A percentile compares a stretch with the other conserved stretches of the same genome.
These are phyloP conservation scores for Drosophila meridiana DNA, from an alignment of 2,888 invertebrate genomes.

Conservation along the genomic window DNA sequence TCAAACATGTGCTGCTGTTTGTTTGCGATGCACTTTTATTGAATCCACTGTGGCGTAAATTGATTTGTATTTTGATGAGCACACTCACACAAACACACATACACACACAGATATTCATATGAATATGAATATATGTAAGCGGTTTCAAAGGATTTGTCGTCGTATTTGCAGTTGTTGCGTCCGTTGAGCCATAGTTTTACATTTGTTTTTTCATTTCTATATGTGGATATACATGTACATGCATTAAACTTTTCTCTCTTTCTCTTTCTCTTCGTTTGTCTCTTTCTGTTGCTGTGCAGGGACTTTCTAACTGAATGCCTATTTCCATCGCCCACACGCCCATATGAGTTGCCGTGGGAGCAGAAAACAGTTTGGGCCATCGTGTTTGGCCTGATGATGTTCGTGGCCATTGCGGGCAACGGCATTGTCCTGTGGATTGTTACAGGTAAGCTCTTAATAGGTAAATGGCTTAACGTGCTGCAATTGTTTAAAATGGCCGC, in stretches of 20 bases:
- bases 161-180: slow-evolving; percentile 10
- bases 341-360: slow-evolving; percentile 88
- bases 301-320: slow-evolving; percentile 87
- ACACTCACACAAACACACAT: not conserved
- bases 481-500: slow-evolving; percentile 8
- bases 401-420: slow-evolving; percentile 94
- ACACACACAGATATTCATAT: not conserved
- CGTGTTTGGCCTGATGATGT: slow-evolving; percentile 91
- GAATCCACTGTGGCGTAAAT: slow-evolving; percentile 30
- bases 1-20: not conserved
- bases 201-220: slow-evolving; percentile 2
- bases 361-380: slow-evolving; percentile 90
- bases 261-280: not conserved
- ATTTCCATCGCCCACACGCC: slow-evolving; percentile 86
- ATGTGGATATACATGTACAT: not conserved
- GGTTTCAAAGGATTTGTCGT: slow-evolving; percentile 23
- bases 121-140: not conserved
- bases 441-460: slow-evolving; percentile 87
- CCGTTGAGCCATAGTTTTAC: slow-evolving; percentile 11
- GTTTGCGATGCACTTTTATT: slow-evolving; percentile 27
- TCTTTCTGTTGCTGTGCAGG: slow-evolving; percentile 78
- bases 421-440: slow-evolving; percentile 97
- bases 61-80: slow-evolving; percentile 28
- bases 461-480: slow-evolving; percentile 2
- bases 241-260: not conserved